Evolutionary conservation across 2,888 invertebrate species (phyloP).

Genomic region (Polyploca ridens): DNA sequence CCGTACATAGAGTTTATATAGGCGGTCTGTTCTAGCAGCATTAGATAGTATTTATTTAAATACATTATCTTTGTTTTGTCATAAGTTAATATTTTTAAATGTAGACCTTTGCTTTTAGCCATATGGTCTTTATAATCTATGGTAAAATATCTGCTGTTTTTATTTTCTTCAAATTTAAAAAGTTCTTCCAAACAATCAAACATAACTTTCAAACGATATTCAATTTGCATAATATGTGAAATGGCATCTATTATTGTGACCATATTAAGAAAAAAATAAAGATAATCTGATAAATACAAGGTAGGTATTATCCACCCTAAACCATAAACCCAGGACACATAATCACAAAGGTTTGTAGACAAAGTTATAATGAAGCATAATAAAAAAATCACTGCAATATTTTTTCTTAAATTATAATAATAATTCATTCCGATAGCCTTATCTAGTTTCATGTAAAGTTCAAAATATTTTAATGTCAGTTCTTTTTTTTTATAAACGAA

Average conservation of each 20-base stretch:
- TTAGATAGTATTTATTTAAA: not conserved
- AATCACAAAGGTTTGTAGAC: constrained; percentile 22
- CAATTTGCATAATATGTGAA: constrained; percentile 36
- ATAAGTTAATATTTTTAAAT: not conserved
- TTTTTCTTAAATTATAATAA: constrained; percentile 30
- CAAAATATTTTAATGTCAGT: constrained; percentile 29
- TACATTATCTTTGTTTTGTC: not conserved
- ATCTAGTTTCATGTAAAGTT: constrained; percentile 34
- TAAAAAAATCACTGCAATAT: constrained; percentile 16
- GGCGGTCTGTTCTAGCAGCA: not conserved
- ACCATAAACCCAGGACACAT: constrained; percentile 18
- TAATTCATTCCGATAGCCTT: constrained; percentile 27
- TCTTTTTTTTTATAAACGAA: constrained; percentile 34
- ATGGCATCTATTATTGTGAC: constrained; percentile 29
- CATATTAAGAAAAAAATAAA: constrained; percentile 34
- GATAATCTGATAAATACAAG: constrained; percentile 31
- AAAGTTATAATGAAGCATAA: constrained; percentile 15
- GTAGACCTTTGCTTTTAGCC: not conserved
- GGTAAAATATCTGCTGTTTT: constrained; percentile 12
- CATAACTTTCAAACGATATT: constrained; percentile 31
- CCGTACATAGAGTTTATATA: constrained; percentile 10
- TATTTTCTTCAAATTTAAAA: not conserved
- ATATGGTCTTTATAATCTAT: not conserved
- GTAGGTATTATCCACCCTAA: constrained; percentile 18
- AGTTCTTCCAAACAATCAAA: constrained; percentile 1